Base-by-base conservation (phyloP, 2,113 vertebrate genomes). In the Sprattus sprattus region DNA sequence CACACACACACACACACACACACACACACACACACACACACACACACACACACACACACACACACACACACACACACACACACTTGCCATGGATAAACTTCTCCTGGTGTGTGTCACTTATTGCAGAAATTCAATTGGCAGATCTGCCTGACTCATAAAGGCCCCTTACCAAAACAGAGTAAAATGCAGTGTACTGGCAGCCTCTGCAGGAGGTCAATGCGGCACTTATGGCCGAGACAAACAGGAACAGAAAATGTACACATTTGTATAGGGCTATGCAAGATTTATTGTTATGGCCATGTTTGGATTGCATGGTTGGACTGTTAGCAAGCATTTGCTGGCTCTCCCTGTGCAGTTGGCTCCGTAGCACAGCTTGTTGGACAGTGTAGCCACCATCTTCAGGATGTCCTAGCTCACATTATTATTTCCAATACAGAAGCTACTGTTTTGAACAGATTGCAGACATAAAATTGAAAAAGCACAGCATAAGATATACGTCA, bases 101-200 rank as follows among this genome's bases (percentile, higher is more conserved):
- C 71, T 71, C 64, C 64, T 39, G 20, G 32, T 78, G 71, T 78
- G 32, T 28, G 25, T 10, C 71, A 78, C 71, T 78, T 78, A 78
- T 32, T 67, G 64, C 64, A 67, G 64, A 67, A 28, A 67, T 28
- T 67, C 71, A 78, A 39, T 78, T 39, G n/a, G n/a, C n/a, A 71
- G 64, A 28, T 71, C n/a, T 10, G 64, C 64, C 15, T 71, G 64
- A 25, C 64, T 71, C 25, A 71, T 32, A 71, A 71, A 71, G 28
- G 25, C 28, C 25, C 32, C 25, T 71, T 28, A 11, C 28, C 10
- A 71, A 32, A 32, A 28, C n/a, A 71, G 25, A 25, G 25, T 71
- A 25, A 71, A 28, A 28, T 71, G 9, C 25, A 9, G 11, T 71
- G 28, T 6, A 28, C 10, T 3, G 25, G 2, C 64, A 10, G 7